Base-by-base conservation (phyloP, 1,140 invertebrate genomes). In the Drosophila sulfurigaster region DNA sequence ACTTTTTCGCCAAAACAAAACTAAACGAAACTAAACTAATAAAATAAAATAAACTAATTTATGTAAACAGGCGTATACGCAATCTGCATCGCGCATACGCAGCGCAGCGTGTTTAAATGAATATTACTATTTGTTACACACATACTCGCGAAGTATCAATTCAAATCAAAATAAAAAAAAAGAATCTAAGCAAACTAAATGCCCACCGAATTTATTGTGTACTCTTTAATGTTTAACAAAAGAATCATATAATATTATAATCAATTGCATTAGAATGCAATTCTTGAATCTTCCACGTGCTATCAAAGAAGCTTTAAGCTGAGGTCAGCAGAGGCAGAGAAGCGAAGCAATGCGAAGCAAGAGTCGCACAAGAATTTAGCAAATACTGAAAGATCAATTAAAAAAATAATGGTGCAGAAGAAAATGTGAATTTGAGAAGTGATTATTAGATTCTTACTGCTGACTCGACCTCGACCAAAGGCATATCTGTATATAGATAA, bases 151-250 rank as follows among this genome's bases (percentile, higher is more conserved):
- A 65, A 78, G 35, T 48, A 67, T 45, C 71, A 80, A 75, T 75
- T 62, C 64, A 54, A 88, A 79, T 82, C 77, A 79, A 71, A 25
- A 25, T 25, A 25, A 25, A 25, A 20, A 20, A 25, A 25, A 25
- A 3, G 20, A 25, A 25, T 25, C 20, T 25, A 25, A 79, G 79
- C 76, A 59, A 89, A 78, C 86, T 86, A 81, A 89, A 76, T 74
- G 86, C 85, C 85, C 85, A 89, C 85, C 85, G 85, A 89, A 89
- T 89, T 89, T 89, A 89, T 81, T 85, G 59, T 68, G 38, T 69
- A 78, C 48, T 64, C 51, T 30, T 64, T 46, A 60, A 43, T 62
- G 43, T 20, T 56, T 67, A 52, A 25, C 63, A 54, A 32, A 56
- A 67, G 49, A 16, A 32, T 15, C 52, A 5, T 5, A 20, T 1